A percentile compares a stretch with the other conserved stretches of the same genome.
Conservation (phyloP, 23 tunicate genomes). For the Clavelina lepadiformis region DNA sequence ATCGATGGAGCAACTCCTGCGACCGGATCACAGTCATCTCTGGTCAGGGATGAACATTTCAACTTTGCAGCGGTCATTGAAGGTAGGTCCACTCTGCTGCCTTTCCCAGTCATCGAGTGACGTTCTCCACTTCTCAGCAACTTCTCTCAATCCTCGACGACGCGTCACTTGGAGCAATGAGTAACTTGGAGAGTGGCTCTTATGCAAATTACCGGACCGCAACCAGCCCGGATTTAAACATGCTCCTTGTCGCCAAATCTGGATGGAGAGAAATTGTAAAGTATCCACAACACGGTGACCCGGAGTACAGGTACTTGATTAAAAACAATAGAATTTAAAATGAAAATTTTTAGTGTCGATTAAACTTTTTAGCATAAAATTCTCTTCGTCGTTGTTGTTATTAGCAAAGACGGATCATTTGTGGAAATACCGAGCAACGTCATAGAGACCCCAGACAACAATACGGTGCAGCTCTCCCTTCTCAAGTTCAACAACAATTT, state of each 20-base stretch:
- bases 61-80: constrained; percentile 6
- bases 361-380: background rate
- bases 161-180: constrained; percentile 9
- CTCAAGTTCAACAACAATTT: constrained; percentile 38
- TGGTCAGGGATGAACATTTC: constrained; percentile 46
- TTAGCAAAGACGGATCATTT: constrained; percentile 26
- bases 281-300: constrained; percentile 18
- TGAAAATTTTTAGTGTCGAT: background rate
- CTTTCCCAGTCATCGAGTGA: too few relatives aligned
- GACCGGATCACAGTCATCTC: constrained; percentile 27
- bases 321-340: background rate
- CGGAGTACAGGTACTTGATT: constrained; percentile 16
- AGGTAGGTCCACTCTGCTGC: too few relatives aligned
- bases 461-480: constrained; percentile 34
- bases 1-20: constrained; percentile 44
- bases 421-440: constrained; percentile 40
- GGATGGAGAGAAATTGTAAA: constrained; percentile 12
- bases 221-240: constrained; percentile 9
- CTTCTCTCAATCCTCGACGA: constrained; percentile 16
- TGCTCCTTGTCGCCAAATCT: constrained; percentile 6
- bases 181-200: constrained; percentile 7
- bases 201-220: constrained; percentile 22
- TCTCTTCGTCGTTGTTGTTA: background rate
- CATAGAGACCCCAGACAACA: constrained; percentile 9
- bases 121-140: too few relatives aligned